Conservation (phyloP, 23 tunicate genomes). For the Aplidium turbinatum region DNA sequence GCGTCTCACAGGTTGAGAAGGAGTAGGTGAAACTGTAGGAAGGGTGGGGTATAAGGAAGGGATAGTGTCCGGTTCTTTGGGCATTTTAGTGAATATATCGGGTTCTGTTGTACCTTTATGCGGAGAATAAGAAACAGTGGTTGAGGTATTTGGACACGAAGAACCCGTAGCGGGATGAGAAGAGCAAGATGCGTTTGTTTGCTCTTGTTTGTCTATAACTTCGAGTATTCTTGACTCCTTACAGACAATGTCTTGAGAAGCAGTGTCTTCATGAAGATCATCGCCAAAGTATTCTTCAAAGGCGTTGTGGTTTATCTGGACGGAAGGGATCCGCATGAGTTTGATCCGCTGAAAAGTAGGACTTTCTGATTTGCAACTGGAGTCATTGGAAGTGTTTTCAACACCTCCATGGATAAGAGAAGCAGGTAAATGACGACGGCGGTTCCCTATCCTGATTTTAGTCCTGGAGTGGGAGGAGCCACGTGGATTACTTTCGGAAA, state of each 20-base stretch:
- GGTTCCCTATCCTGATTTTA: constrained; percentile 19
- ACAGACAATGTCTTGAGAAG: no score
- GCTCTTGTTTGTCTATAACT: neutral
- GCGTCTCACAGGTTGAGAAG: neutral
- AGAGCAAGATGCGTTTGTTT: neutral
- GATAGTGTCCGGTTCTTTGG: neutral
- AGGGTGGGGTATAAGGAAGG: neutral
- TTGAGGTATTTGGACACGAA: no score
- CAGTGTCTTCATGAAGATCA: no score
- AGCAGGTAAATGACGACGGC: constrained; percentile 42
- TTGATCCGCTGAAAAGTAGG: constrained; percentile 28
- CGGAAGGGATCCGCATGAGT: constrained; percentile 67
- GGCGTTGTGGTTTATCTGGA: constrained; percentile 64
- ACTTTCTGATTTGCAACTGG: neutral
- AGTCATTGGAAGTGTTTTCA: neutral
- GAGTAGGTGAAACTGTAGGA: neutral
- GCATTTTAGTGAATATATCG: no score
- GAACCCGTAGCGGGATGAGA: neutral
- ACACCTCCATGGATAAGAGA: neutral
- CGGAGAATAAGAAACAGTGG: no score
- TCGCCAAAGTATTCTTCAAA: constrained; percentile 66
- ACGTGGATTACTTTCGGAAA: neutral
- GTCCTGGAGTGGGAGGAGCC: constrained; percentile 6
- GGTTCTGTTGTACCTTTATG: no score
- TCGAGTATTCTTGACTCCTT: neutral